phyloP scores from a whole-genome alignment of 2,797 vertebrate genomes.

The Sebastes hopkinsi region DNA sequence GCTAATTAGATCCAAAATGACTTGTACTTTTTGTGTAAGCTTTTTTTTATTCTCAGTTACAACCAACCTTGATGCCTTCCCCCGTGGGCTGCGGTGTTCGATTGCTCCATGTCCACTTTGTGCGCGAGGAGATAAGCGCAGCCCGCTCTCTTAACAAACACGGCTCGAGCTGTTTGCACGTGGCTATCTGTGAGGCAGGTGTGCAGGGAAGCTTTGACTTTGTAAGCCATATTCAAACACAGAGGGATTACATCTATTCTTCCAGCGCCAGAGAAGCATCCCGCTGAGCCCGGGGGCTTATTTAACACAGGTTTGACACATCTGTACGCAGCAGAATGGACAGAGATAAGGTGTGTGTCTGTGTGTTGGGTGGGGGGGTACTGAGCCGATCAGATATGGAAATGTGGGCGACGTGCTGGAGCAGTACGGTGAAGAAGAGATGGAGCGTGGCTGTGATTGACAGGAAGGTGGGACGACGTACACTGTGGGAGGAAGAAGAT shows the following conservation, averaged over 20 bases:
- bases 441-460: constrained; percentile 23
- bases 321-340: constrained; percentile 42
- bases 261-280: constrained; percentile 51
- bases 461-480: background rate
- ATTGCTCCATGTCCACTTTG: constrained; percentile 42
- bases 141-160: constrained; percentile 10
- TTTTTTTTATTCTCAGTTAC: constrained; percentile 18
- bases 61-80: background rate
- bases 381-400: constrained; percentile 61
- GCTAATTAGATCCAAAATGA: constrained; percentile 2
- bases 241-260: constrained; percentile 71
- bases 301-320: constrained; percentile 55
- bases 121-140: constrained; percentile 58
- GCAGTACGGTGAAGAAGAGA: background rate
- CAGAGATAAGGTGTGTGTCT: constrained; percentile 56
- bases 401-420: constrained; percentile 22
- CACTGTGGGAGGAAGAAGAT: background rate
- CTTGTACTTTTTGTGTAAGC: background rate
- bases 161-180: constrained; percentile 42
- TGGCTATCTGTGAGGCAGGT: constrained; percentile 61
- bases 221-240: constrained; percentile 72
- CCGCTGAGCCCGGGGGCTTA: constrained; percentile 38
- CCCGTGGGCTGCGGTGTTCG: background rate
- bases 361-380: background rate
- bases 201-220: constrained; percentile 55